Percentiles rank a stretch among this genome's conserved stretches.
These are phyloP conservation scores for Cheirogaleus medius DNA, from an alignment of 2,113 vertebrate species.

Conservation along the genomic window DNA sequence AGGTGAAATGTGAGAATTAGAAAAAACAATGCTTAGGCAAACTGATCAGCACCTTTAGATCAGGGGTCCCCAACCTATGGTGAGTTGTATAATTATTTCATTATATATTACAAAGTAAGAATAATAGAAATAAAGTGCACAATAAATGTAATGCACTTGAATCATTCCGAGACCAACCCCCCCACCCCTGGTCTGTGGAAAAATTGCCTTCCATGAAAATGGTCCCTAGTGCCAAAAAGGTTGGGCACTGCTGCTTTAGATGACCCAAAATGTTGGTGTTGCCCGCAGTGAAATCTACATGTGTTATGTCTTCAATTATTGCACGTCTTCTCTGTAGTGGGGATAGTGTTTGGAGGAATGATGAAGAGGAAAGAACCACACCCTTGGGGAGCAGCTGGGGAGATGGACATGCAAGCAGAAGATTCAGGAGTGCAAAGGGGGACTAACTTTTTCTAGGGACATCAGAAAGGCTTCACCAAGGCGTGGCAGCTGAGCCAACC, in stretches of 20 bases:
- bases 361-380: not conserved
- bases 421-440: not conserved
- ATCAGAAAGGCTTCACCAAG: not conserved
- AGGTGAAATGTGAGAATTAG: slow-evolving; percentile 32
- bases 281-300: not conserved
- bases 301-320: not conserved
- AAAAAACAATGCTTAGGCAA: not conserved
- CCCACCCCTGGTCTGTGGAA: too few relatives aligned
- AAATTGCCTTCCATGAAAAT: too few relatives aligned
- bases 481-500: not conserved
- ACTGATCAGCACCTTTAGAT: not conserved
- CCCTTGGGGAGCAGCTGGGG: not conserved
- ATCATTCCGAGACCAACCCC: too few relatives aligned
- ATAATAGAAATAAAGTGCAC: too few relatives aligned
- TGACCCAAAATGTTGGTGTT: not conserved
- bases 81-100: too few relatives aligned
- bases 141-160: too few relatives aligned
- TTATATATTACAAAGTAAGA: too few relatives aligned
- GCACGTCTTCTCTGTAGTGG: not conserved
- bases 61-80: too few relatives aligned
- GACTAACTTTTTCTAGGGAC: not conserved
- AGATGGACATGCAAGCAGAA: not conserved
- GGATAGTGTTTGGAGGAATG: not conserved
- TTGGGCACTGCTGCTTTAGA: too few relatives aligned
- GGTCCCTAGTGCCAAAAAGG: too few relatives aligned